These are phyloP conservation scores for Catostomus latipinnis DNA, from an alignment of 2,797 vertebrate genomes.

Conservation along the genomic window DNA sequence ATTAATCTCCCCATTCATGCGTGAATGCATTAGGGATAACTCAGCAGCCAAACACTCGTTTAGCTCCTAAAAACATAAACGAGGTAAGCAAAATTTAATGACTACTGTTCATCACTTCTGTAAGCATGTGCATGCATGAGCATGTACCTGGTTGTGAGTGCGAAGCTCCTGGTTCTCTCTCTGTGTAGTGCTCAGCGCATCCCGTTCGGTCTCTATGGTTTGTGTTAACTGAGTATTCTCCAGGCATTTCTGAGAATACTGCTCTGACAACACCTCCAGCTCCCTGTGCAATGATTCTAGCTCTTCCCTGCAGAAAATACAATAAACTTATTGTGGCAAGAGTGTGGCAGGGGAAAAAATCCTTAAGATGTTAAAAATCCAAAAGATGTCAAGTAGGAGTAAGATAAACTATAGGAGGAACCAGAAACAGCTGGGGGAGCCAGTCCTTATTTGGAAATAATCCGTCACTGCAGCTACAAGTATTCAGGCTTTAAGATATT, in stretches of 20 bases:
- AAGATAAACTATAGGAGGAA: too few species aligned
- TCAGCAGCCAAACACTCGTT: slow-evolving; percentile 85
- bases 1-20: slow-evolving; percentile 78
- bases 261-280: slow-evolving; percentile 89
- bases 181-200: slow-evolving; percentile 83
- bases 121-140: neutral
- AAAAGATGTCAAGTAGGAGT: too few species aligned
- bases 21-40: slow-evolving; percentile 79
- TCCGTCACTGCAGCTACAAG: neutral
- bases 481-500: neutral
- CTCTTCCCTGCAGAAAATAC: slow-evolving; percentile 82
- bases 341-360: too few species aligned
- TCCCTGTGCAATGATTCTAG: slow-evolving; percentile 88
- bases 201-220: slow-evolving; percentile 86
- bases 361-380: too few species aligned
- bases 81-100: neutral
- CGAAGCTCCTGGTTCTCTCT: slow-evolving; percentile 90
- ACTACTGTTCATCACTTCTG: neutral
- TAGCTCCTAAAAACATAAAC: slow-evolving; percentile 75
- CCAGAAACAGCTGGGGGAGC: too few species aligned
- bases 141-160: slow-evolving; percentile 84
- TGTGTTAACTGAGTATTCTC: slow-evolving; percentile 89
- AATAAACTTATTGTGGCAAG: neutral
- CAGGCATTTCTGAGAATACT: slow-evolving; percentile 94
- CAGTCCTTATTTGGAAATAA: too few species aligned